A percentile compares a stretch with the other conserved stretches of the same genome.
phyloP scores from a whole-genome alignment of 1,140 invertebrate species.

The Meloidogyne exigua region DNA sequence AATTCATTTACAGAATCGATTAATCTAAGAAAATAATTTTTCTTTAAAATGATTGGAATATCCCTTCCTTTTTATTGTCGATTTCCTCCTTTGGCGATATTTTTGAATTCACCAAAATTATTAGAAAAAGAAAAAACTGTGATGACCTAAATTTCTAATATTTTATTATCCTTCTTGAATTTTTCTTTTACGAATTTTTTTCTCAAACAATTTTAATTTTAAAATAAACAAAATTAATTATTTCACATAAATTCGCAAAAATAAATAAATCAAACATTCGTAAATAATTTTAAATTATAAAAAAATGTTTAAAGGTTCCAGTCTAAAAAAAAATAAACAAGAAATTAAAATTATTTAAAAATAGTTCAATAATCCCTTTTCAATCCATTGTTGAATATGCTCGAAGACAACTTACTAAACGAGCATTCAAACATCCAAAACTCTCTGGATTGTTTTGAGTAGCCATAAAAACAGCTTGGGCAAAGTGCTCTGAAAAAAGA shows the following conservation, averaged over 20 bases:
- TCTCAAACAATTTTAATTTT: neutral
- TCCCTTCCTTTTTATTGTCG: neutral
- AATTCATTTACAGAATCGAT: too few relatives aligned
- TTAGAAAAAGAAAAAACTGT: neutral
- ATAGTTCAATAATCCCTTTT: neutral
- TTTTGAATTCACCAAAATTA: neutral
- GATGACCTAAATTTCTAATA: neutral
- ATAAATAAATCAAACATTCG: neutral
- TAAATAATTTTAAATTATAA: neutral
- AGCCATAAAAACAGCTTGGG: constrained; percentile 30
- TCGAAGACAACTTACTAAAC: constrained; percentile 24
- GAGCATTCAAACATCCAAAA: constrained; percentile 30
- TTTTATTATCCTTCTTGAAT: neutral
- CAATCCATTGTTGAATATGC: constrained; percentile 26
- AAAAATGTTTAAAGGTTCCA: neutral
- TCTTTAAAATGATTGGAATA: neutral
- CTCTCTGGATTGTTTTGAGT: constrained; percentile 26
- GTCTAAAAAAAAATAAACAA: constrained; percentile 1
- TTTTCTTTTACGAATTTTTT: neutral
- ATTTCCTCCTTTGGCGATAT: neutral
- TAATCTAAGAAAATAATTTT: neutral
- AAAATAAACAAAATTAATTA: neutral
- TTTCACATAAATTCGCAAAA: neutral
- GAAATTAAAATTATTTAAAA: neutral
- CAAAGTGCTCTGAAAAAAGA: constrained; percentile 33